phyloP scores from a whole-genome alignment of 2,888 invertebrate genomes.

The Apamea crenata region DNA sequence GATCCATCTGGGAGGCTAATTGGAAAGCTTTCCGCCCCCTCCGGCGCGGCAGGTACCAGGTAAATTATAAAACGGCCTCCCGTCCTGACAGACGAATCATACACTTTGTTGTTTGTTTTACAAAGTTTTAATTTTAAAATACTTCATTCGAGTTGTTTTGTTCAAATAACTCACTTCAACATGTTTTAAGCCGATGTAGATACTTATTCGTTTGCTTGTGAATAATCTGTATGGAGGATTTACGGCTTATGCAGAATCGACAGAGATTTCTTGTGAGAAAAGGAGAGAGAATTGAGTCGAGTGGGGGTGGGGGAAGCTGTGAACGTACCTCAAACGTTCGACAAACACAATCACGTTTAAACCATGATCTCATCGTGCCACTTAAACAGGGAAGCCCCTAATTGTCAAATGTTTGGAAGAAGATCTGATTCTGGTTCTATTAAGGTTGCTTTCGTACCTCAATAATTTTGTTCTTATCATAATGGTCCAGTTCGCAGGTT shows the following conservation, averaged over 20 bases:
- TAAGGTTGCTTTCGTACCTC: conserved; percentile 14
- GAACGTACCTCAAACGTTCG: conserved; percentile 68
- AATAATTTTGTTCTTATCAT: conserved; percentile 32
- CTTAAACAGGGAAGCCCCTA: conserved; percentile 66
- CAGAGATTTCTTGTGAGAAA: conserved; percentile 68
- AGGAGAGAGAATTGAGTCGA: conserved; percentile 53
- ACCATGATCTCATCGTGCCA: conserved; percentile 69
- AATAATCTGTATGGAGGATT: conserved; percentile 73
- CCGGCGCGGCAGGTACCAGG: not conserved
- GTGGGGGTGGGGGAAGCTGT: conserved; percentile 46
- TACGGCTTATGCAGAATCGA: conserved; percentile 73
- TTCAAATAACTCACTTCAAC: conserved; percentile 27
- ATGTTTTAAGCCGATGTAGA: conserved; percentile 47
- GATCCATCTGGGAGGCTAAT: conserved; percentile 14
- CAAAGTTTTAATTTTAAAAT: conserved; percentile 42
- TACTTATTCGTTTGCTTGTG: conserved; percentile 62
- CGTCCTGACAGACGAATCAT: conserved; percentile 29
- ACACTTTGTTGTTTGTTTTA: conserved; percentile 34
- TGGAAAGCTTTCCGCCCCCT: conserved; percentile 27
- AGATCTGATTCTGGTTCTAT: conserved; percentile 42
- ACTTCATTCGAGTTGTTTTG: conserved; percentile 19
- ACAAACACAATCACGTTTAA: conserved; percentile 77
- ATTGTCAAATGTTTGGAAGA: conserved; percentile 62
- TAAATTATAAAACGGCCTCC: conserved; percentile 43
- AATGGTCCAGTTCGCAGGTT: conserved; percentile 32